A percentile compares a stretch with the other conserved stretches of the same genome.
These are phyloP conservation scores for Atractosteus spatula DNA, from an alignment of 2,113 vertebrate genomes.

Conservation along the genomic window DNA sequence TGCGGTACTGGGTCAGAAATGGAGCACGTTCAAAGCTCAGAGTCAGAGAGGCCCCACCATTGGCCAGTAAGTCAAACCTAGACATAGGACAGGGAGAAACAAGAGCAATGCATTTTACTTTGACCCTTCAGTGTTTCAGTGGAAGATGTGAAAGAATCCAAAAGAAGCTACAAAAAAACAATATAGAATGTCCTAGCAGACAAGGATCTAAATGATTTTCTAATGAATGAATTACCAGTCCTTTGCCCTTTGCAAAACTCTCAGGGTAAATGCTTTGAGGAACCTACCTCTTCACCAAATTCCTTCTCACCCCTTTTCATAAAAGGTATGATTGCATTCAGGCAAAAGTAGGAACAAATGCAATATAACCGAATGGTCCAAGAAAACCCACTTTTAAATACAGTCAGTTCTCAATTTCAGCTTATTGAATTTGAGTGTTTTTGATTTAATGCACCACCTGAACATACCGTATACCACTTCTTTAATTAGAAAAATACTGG, in stretches of 20 bases:
- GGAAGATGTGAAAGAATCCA: slow-evolving; percentile 16
- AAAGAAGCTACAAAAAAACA: not conserved
- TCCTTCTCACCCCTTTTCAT: not conserved
- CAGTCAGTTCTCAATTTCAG: no score
- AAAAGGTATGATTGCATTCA: not conserved
- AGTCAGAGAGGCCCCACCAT: slow-evolving; percentile 88
- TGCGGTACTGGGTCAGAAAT: slow-evolving; percentile 83
- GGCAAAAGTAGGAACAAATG: not conserved
- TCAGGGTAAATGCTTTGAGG: slow-evolving; percentile 31
- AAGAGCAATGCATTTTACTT: not conserved
- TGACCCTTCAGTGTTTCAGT: slow-evolving; percentile 16
- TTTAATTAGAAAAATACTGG: no score
- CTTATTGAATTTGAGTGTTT: no score
- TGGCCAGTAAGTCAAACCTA: slow-evolving; percentile 94
- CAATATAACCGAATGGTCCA: not conserved
- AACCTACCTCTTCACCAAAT: slow-evolving; percentile 20
- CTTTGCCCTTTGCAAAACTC: slow-evolving; percentile 19
- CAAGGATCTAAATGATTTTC: slow-evolving; percentile 12
- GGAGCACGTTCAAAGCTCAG: slow-evolving; percentile 89
- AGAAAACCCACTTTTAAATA: slow-evolving; percentile 39
- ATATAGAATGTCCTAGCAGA: slow-evolving; percentile 2
- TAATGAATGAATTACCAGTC: slow-evolving; percentile 13
- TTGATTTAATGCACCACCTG: no score
- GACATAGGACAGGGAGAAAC: not conserved
- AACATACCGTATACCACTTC: no score